These are phyloP conservation scores for Cremastobaeus sp. DNA, from an alignment of 2,888 invertebrate species.

Conservation along the genomic window DNA sequence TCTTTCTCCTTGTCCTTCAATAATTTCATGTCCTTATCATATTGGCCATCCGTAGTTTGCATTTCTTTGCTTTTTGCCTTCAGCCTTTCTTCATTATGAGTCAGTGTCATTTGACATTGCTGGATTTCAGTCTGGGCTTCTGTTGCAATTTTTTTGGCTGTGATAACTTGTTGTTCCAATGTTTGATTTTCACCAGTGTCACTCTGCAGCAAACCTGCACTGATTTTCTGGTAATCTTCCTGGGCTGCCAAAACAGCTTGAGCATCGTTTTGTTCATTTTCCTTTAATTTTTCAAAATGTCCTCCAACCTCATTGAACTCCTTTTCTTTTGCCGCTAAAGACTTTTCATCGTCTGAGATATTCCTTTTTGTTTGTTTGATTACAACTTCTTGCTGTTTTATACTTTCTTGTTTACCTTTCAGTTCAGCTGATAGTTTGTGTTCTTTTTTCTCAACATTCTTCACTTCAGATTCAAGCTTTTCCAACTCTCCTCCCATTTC, in stretches of 20 bases:
- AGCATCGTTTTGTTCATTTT: slow-evolving; percentile 83
- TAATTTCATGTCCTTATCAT: slow-evolving; percentile 82
- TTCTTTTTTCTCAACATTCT: slow-evolving; percentile 83
- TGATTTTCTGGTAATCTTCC: slow-evolving; percentile 89
- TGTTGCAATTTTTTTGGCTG: slow-evolving; percentile 87
- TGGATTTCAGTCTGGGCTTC: slow-evolving; percentile 89
- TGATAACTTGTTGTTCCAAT: slow-evolving; percentile 92
- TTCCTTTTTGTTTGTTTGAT: slow-evolving; percentile 84
- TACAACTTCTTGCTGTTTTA: slow-evolving; percentile 84
- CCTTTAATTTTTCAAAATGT: slow-evolving; percentile 84
- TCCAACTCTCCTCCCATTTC: slow-evolving; percentile 84
- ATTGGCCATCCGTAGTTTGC: slow-evolving; percentile 83
- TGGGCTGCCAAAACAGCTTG: slow-evolving; percentile 86
- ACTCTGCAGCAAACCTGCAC: slow-evolving; percentile 88
- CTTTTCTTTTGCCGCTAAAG: slow-evolving; percentile 81
- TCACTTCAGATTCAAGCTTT: slow-evolving; percentile 83
- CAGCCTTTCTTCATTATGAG: slow-evolving; percentile 82
- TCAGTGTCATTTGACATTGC: slow-evolving; percentile 86
- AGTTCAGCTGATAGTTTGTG: slow-evolving; percentile 83
- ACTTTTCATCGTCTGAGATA: slow-evolving; percentile 83
- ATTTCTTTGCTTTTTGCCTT: slow-evolving; percentile 84
- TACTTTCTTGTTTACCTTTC: slow-evolving; percentile 83
- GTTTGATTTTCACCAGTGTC: slow-evolving; percentile 89
- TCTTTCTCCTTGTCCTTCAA: slow-evolving; percentile 81
- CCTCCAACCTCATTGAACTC: slow-evolving; percentile 82